phyloP scores from a whole-genome alignment of 2,888 invertebrate species.

The Venustoraphidia nigricollis region DNA sequence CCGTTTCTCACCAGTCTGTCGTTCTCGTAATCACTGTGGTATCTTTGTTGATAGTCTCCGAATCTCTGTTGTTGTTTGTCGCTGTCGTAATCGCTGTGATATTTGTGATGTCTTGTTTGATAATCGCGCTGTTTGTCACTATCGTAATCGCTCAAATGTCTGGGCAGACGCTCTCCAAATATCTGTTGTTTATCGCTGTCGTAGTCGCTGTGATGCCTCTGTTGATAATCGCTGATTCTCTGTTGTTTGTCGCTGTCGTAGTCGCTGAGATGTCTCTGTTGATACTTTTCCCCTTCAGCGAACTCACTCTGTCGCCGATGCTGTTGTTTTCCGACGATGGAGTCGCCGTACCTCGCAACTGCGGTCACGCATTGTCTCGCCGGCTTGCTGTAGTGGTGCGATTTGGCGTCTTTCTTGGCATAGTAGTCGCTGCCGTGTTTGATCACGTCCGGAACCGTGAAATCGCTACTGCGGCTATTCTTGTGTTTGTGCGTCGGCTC shows the following conservation, averaged over 20 bases:
- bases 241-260: slow-evolving; percentile 6
- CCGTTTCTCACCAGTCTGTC: no score
- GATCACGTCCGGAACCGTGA: no score
- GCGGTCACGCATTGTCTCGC: no score
- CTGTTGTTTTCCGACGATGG: not conserved
- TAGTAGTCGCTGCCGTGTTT: no score
- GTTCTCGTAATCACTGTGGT: no score
- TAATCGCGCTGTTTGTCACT: slow-evolving; percentile 5
- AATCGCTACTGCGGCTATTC: slow-evolving; percentile 5
- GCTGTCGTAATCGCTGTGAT: slow-evolving; percentile 6
- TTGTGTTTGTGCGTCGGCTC: slow-evolving; percentile 8
- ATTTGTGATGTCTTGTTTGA: not conserved
- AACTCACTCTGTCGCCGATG: not conserved
- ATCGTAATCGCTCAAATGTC: slow-evolving; percentile 5
- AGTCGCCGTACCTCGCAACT: not conserved
- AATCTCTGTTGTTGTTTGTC: slow-evolving; percentile 3
- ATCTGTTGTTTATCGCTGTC: slow-evolving; percentile 5
- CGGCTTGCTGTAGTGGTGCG: slow-evolving; percentile 7
- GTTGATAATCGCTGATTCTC: not conserved
- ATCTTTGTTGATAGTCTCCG: no score
- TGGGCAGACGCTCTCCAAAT: not conserved
- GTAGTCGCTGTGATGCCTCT: slow-evolving; percentile 4
- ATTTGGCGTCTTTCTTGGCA: slow-evolving; percentile 11
- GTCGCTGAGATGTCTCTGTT: slow-evolving; percentile 3
- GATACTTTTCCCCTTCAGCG: not conserved